phyloP scores from a whole-genome alignment of 2,113 vertebrate species.

The Oncorhynchus keta region DNA sequence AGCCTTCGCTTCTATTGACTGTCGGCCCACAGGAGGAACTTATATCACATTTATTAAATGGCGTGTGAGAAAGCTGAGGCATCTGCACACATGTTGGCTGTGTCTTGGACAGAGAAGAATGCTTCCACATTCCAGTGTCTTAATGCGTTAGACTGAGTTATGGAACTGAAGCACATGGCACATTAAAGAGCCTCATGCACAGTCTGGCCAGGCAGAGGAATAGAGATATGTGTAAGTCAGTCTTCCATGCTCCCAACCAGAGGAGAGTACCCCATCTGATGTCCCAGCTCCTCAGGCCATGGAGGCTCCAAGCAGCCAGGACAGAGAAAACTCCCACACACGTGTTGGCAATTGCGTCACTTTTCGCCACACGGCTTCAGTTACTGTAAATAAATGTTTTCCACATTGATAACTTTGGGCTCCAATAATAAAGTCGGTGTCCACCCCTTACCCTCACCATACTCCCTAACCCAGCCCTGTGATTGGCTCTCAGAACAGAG shows the following conservation, averaged over 20 bases:
- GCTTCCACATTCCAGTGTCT: no score
- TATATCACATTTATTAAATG: conserved; percentile 48
- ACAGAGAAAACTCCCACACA: no score
- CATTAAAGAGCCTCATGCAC: neutral
- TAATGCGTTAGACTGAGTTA: neutral
- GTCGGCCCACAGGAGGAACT: conserved; percentile 29
- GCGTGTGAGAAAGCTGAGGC: conserved; percentile 24
- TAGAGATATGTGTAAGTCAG: no score
- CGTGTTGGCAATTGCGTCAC: neutral
- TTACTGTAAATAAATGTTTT: conserved; percentile 11
- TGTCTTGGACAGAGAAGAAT: conserved; percentile 32
- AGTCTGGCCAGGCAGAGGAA: no score
- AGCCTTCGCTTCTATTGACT: neutral
- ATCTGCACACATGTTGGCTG: conserved; percentile 48
- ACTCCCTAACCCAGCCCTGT: neutral
- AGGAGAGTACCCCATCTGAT: neutral
- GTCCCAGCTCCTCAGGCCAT: conserved; percentile 15
- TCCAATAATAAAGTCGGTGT: neutral
- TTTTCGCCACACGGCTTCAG: conserved; percentile 13
- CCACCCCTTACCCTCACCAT: neutral
- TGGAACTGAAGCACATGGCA: neutral
- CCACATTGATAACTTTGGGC: conserved; percentile 8
- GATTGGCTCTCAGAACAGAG: conserved; percentile 15
- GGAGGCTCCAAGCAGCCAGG: conserved; percentile 1
- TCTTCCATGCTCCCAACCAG: no score